Evolutionary conservation across 2,797 vertebrate genomes (phyloP), one percentile per base, ranked within the genome.

Genomic region (Myotis planiceps): DNA sequence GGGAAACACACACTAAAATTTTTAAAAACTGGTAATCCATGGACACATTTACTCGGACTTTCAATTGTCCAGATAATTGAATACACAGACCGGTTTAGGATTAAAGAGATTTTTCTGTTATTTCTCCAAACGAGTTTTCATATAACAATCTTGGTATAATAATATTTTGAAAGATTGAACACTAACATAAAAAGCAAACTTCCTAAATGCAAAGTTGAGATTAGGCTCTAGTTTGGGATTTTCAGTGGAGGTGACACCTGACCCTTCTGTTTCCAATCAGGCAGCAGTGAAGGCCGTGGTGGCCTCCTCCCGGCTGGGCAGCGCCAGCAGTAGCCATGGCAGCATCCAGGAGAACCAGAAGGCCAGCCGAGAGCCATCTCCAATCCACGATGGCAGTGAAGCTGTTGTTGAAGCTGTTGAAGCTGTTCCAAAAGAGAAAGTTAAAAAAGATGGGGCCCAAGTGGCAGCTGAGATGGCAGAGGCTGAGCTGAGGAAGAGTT

Each of bases 231-330:
- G 55, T 39, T 39, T 32, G 37, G 23, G 23, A 42, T 95, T 81
- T 66, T 49, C 34, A 49, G n/a, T 45, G 23, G 18, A 66, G 53
- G 21, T 76, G 18, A 69, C 82, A 37, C 60, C 63, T 92, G 25
- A 92, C 66, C 4, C 86, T 95, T 27, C 66, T 97, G 58, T 98
- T 95, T 96, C 93, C 82, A 25, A 90, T 51, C 97, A 99, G 99
- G 99, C 99, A 45, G 99, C 99, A 2, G 99, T 99, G 82, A 99
- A 99, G 98, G 99, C 99, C 1, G 99, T 99, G 88, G 99, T 99
- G 96, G 99, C 99, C 34, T 99, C 99, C 19, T 98, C 99, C 0
- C 99, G 99, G 6, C 97, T 99, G 2, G 99, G 99, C 90, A 99
- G 99, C 0, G 99, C 99, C 80, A 97, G 99, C 42, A 92, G 98